A percentile compares a stretch with the other conserved stretches of the same genome.
Conservation (phyloP, 2,888 invertebrate species). For the Tachina grossa region DNA sequence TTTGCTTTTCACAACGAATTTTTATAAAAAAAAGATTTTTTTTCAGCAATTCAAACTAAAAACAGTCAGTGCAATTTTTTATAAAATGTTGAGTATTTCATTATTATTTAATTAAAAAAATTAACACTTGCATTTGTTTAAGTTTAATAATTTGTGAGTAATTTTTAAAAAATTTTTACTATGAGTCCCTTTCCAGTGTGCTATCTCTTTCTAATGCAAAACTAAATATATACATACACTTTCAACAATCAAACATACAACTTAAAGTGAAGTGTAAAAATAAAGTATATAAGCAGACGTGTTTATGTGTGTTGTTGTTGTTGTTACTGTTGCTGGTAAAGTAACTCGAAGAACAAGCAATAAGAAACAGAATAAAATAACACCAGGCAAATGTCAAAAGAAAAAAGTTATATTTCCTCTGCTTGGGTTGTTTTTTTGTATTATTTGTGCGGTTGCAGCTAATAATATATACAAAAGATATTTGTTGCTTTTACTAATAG, state of each 20-base stretch:
- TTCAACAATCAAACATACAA: neutral
- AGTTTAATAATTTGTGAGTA: slow-evolving; percentile 10
- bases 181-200: slow-evolving; percentile 32
- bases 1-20: slow-evolving; percentile 23
- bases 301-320: slow-evolving; percentile 2
- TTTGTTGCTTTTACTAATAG: slow-evolving; percentile 22
- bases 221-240: neutral
- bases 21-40: neutral
- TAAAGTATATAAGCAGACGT: slow-evolving; percentile 34
- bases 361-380: slow-evolving; percentile 55
- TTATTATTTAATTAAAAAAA: slow-evolving; percentile 29
- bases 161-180: slow-evolving; percentile 43
- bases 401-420: slow-evolving; percentile 45
- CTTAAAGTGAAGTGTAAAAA: slow-evolving; percentile 46
- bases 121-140: slow-evolving; percentile 4
- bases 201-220: slow-evolving; percentile 49
- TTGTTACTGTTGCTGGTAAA: slow-evolving; percentile 44
- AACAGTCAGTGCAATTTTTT: slow-evolving; percentile 18
- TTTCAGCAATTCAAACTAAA: slow-evolving; percentile 4
- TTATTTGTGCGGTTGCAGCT: slow-evolving; percentile 22
- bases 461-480: slow-evolving; percentile 6
- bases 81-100: slow-evolving; percentile 6
- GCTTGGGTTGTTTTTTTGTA: neutral
- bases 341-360: slow-evolving; percentile 58
- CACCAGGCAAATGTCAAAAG: slow-evolving; percentile 62